A percentile compares a stretch with the other conserved stretches of the same genome.
Conservation (phyloP, 1,140 invertebrate genomes). For the Lepidurus couesii region DNA sequence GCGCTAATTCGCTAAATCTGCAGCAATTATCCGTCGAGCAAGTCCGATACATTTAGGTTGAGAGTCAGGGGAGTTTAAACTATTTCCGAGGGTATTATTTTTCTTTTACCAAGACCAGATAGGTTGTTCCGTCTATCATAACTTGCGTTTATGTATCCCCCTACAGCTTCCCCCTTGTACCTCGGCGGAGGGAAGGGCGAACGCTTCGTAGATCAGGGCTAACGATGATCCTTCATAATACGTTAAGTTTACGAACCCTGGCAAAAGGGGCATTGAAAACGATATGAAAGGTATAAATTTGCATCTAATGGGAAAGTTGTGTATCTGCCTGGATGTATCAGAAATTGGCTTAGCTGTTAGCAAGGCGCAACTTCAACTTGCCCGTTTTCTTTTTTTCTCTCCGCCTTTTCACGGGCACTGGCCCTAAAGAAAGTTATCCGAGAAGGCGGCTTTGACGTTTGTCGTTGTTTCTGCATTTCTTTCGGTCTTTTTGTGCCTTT, state of each 20-base stretch:
- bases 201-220: neutral
- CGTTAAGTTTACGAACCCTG: neutral
- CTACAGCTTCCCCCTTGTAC: neutral
- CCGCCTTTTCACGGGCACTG: too few species aligned
- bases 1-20: constrained; percentile 2
- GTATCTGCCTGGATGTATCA: too few species aligned
- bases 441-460: too few species aligned
- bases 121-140: neutral
- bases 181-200: neutral
- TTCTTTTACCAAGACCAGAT: neutral
- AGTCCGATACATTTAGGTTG: neutral
- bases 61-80: neutral
- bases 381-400: too few species aligned
- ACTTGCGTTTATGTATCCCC: neutral
- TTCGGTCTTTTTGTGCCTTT: too few species aligned
- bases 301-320: too few species aligned
- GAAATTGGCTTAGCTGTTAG: too few species aligned
- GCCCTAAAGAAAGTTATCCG: too few species aligned
- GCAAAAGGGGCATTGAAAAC: neutral
- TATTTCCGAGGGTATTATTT: neutral
- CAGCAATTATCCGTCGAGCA: neutral
- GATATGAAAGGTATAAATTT: neutral
- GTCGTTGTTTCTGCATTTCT: too few species aligned
- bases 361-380: too few species aligned
- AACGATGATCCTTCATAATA: neutral